These are phyloP conservation scores for Tympanuchus pallidicinctus DNA, from an alignment of 2,113 vertebrate genomes.

Conservation along the genomic window DNA sequence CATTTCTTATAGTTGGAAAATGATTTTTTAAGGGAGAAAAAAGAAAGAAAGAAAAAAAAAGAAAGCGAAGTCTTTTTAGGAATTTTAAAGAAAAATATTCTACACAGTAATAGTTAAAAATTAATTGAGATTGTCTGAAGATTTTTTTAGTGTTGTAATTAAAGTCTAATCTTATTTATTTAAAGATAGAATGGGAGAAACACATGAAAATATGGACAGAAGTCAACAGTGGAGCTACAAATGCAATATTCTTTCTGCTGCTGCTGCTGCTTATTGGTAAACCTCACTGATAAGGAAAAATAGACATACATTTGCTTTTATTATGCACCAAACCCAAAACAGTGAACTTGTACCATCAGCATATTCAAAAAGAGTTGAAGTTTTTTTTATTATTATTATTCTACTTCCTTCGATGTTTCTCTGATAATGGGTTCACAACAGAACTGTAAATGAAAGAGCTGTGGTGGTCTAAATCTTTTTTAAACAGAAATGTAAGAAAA, in stretches of 20 bases:
- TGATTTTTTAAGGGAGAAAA: neutral
- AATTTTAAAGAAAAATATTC: neutral
- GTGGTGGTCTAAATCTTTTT: neutral
- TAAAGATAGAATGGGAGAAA: constrained; percentile 11
- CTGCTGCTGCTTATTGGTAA: neutral
- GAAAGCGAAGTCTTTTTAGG: neutral
- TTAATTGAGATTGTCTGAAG: constrained; percentile 5
- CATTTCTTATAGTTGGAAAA: neutral
- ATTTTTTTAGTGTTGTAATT: neutral
- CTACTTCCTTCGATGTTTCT: neutral
- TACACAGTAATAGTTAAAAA: neutral
- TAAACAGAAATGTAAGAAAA: neutral
- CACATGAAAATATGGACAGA: neutral
- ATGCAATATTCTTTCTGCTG: neutral
- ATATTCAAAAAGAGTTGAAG: neutral
- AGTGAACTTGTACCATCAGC: constrained; percentile 7
- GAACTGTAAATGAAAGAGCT: neutral
- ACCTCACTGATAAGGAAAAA: constrained; percentile 6
- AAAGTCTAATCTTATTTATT: constrained; percentile 33
- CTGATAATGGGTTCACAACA: neutral
- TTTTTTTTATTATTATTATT: neutral
- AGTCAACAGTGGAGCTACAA: neutral
- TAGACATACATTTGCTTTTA: neutral
- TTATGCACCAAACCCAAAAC: neutral
- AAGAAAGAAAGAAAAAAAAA: neutral